A percentile compares a stretch with the other conserved stretches of the same genome.
Evolutionary conservation across 2,888 invertebrate species (phyloP).

Genomic region (Bhutanitis thaidina): DNA sequence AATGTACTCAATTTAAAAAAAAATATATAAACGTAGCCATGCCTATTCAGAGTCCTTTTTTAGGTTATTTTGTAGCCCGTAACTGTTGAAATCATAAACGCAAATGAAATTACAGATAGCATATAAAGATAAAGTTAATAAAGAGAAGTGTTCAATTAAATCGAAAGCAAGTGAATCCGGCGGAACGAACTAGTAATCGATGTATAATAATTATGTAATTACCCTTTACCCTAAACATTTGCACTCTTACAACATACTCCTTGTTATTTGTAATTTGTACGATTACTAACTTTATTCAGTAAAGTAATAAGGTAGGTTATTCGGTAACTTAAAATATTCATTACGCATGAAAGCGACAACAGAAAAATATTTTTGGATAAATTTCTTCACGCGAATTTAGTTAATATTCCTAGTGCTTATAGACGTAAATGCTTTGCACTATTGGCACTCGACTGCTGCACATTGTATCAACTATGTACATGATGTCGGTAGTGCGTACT

Average conservation of each 20-base stretch:
- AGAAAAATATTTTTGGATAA: not conserved
- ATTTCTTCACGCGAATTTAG: not conserved
- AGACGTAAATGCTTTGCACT: not conserved
- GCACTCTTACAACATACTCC: not conserved
- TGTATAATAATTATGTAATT: constrained; percentile 20
- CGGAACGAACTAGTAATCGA: constrained; percentile 16
- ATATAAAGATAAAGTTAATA: constrained; percentile 2
- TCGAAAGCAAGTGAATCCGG: constrained; percentile 20
- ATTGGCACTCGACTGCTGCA: not conserved
- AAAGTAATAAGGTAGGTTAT: not conserved
- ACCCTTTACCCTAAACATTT: constrained; percentile 2
- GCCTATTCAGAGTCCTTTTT: too few species aligned
- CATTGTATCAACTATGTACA: not conserved
- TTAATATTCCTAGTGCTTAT: not conserved
- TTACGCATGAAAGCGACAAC: not conserved
- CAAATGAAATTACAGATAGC: not conserved
- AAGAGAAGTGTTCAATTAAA: constrained; percentile 13
- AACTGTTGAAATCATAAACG: too few species aligned
- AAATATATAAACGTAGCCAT: too few species aligned
- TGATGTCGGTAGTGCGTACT: not conserved
- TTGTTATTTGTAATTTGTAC: not conserved
- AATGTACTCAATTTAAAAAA: too few species aligned
- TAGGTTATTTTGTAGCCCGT: too few species aligned
- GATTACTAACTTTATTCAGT: constrained; percentile 1
- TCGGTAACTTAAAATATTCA: not conserved